These are phyloP conservation scores for Platycnemis pennipes DNA, from an alignment of 2,888 invertebrate genomes.

Conservation along the genomic window DNA sequence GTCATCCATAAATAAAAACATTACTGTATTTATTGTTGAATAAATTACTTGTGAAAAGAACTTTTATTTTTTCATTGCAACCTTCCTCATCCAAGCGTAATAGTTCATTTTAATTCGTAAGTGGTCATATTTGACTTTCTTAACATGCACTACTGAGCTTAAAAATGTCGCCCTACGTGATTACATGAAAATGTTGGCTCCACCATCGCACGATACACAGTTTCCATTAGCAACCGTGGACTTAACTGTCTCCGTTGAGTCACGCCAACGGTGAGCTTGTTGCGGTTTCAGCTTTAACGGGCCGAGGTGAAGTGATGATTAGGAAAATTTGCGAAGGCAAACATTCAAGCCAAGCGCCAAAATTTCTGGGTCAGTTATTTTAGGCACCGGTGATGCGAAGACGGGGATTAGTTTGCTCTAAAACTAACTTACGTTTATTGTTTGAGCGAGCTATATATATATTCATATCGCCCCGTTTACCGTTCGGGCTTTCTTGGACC, in stretches of 20 bases:
- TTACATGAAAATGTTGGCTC: not conserved
- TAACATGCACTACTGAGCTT: not conserved
- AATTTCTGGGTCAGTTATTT: slow-evolving; percentile 27
- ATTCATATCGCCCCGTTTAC: too few relatives aligned
- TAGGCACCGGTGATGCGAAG: not conserved
- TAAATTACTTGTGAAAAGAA: not conserved
- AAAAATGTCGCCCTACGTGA: not conserved
- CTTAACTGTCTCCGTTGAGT: not conserved
- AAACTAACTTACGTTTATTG: not conserved
- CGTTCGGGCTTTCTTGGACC: too few relatives aligned
- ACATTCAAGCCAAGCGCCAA: not conserved
- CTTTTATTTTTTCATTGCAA: not conserved
- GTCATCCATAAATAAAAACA: not conserved
- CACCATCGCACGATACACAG: not conserved
- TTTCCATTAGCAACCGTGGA: slow-evolving; percentile 21
- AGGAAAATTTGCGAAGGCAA: not conserved
- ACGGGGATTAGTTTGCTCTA: not conserved
- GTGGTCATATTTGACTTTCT: not conserved
- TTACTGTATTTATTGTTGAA: not conserved
- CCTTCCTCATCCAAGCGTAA: not conserved
- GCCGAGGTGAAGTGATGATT: slow-evolving; percentile 9
- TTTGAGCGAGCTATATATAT: not conserved
- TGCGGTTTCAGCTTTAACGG: slow-evolving; percentile 21
- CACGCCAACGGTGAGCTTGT: not conserved
- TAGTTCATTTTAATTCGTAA: not conserved